Evolutionary conservation across 2,888 invertebrate species (phyloP), one percentile per base, ranked within the genome.

Genomic region (Drosophila affinis): DNA sequence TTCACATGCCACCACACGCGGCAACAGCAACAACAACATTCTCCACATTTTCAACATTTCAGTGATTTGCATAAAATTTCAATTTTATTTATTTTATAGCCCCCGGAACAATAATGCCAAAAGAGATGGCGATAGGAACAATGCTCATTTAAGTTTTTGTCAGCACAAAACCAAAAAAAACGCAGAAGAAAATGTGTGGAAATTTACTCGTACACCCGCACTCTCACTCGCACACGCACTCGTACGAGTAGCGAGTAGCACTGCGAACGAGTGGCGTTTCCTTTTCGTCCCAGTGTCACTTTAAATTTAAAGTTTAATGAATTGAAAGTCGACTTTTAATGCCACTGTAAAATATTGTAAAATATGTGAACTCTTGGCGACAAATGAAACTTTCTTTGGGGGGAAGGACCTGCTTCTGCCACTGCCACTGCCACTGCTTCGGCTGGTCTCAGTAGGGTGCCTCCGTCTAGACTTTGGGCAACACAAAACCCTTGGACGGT

Each of bases 1-100:
- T 67, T 58, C 58, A 56, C 77, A 68, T 47, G 67, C 45, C 55
- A 51, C 14, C 17, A 27, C 63, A 62, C 29, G 55, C 69, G 63
- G 14, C 39, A 14, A 39, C 39, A 39, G 4, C 34, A 12, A 2
- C 14, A 39, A 2, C 39, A n/a, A n/a, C 39, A 32, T 32, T 32
- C 3, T 10, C 0, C 0, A 24, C 24, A 24, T 24, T 24, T 24
- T 24, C 24, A 10, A 29, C 29, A 60, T 76, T 65, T 27, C 34
- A 17, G 52, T 34, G 47, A 85, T 85, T 86, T 86, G 88, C 85
- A 85, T 85, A 85, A 86, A 88, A 79, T 83, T 78, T 62, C 88
- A 75, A 86, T 88, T 88, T 86, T 78, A 86, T 88, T 83, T 83
- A 83, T 88, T 85, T 86, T 88, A 88, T 83, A 81, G 79, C 75